Evolutionary conservation across 2,113 vertebrate species (phyloP).

Genomic region (Ailurus styani): DNA sequence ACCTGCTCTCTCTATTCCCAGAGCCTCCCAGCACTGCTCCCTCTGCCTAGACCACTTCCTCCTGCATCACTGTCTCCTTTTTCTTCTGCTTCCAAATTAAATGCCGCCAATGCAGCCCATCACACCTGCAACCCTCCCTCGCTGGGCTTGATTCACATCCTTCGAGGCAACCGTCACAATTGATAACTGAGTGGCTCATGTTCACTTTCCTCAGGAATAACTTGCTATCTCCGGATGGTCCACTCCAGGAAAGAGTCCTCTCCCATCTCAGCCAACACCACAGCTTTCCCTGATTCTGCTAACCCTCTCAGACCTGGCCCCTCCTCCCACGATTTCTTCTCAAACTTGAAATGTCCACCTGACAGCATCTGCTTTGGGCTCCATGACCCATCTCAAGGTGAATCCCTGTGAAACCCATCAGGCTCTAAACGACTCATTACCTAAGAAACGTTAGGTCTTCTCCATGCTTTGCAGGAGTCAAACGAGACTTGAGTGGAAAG

Average conservation of each 20-base stretch:
- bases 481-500: neutral
- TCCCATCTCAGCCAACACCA: neutral
- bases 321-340: neutral
- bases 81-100: too few species aligned
- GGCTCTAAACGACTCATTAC: neutral
- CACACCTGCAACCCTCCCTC: neutral
- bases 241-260: neutral
- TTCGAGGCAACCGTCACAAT: neutral
- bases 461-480: neutral
- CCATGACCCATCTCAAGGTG: neutral
- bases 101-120: neutral
- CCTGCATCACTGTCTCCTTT: accelerated
- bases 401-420: neutral
- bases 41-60: neutral
- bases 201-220: neutral
- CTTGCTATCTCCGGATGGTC: neutral
- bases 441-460: neutral
- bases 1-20: neutral
- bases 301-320: neutral
- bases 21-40: neutral
- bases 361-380: neutral
- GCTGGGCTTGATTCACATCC: accelerated
- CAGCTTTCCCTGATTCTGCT: neutral
- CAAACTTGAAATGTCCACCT: neutral
- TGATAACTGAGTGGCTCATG: neutral